Percentiles rank a stretch among this genome's conserved stretches.
Conservation (phyloP, 2,113 vertebrate species). For the Misgurnus mizolepis region DNA sequence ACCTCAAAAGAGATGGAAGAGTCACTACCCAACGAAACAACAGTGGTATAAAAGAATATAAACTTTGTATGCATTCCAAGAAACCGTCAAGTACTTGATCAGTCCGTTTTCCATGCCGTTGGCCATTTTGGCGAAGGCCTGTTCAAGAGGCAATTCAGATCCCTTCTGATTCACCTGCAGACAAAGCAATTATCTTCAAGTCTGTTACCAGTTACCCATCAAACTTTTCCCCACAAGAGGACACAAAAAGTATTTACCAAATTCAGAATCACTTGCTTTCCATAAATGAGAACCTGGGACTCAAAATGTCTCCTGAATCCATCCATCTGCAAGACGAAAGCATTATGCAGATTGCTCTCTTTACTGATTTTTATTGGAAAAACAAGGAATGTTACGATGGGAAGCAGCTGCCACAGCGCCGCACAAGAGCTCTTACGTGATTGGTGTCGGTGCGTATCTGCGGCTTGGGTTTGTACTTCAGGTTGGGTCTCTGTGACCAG, state of each 20-base stretch:
- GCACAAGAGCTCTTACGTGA: constrained; percentile 64
- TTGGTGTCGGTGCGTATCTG: constrained; percentile 91
- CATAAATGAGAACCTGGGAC: constrained; percentile 94
- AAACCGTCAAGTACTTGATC: constrained; percentile 79
- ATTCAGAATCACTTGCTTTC: constrained; percentile 94
- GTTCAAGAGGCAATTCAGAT: constrained; percentile 93
- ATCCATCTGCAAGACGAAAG: constrained; percentile 78
- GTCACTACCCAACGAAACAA: background rate
- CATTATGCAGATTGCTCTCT: background rate
- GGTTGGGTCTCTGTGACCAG: constrained; percentile 98
- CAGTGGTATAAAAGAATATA: background rate
- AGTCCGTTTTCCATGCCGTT: constrained; percentile 83
- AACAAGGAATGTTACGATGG: background rate
- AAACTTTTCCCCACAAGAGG: background rate
- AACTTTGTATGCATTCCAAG: background rate
- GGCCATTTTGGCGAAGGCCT: constrained; percentile 91
- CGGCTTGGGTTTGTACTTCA: constrained; percentile 94
- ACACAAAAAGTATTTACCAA: constrained; percentile 75
- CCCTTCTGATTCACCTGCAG: constrained; percentile 96
- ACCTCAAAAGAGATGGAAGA: constrained; percentile 68
- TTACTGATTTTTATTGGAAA: background rate
- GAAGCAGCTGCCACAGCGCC: background rate
- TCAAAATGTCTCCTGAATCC: constrained; percentile 97
- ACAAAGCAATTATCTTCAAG: background rate
- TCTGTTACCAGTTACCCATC: background rate